Conservation (phyloP, 2,797 vertebrate genomes). For the Spheniscus humboldti region DNA sequence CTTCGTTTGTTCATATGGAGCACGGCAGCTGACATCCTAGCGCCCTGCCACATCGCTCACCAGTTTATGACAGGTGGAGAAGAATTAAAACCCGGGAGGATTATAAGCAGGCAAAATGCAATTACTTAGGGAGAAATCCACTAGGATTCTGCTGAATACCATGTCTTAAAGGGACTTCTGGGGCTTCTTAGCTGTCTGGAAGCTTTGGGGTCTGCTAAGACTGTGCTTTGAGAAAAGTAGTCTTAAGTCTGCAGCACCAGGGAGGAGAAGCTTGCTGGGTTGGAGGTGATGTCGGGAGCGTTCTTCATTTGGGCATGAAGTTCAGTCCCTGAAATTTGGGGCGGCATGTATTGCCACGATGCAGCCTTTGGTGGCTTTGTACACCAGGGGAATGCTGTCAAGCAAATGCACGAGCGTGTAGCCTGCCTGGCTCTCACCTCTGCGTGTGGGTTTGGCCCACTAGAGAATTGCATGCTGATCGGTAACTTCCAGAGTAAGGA, state of each 20-base stretch:
- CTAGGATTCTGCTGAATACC: background rate
- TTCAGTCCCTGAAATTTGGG: background rate
- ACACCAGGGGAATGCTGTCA: fast-evolving
- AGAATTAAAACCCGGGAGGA: slow-evolving; percentile 12
- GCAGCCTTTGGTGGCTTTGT: background rate
- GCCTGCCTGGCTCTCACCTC: background rate
- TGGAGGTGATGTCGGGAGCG: fast-evolving
- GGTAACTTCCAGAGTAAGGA: background rate
- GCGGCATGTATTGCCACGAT: fast-evolving
- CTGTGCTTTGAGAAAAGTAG: background rate
- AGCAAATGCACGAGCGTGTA: background rate
- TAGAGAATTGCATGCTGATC: background rate
- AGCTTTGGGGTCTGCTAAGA: background rate
- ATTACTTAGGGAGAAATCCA: slow-evolving; percentile 3
- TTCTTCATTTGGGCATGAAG: background rate
- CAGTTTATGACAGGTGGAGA: background rate
- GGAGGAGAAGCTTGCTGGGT: background rate
- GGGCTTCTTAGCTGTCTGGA: slow-evolving; percentile 1
- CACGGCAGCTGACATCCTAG: background rate
- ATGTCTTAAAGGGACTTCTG: background rate
- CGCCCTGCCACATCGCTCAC: background rate
- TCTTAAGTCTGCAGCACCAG: background rate
- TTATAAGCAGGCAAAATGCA: slow-evolving; percentile 2
- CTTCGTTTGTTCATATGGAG: background rate
- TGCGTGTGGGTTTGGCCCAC: background rate